Base-by-base conservation (phyloP, 2,113 vertebrate species). In the Heloderma charlesbogerti region DNA sequence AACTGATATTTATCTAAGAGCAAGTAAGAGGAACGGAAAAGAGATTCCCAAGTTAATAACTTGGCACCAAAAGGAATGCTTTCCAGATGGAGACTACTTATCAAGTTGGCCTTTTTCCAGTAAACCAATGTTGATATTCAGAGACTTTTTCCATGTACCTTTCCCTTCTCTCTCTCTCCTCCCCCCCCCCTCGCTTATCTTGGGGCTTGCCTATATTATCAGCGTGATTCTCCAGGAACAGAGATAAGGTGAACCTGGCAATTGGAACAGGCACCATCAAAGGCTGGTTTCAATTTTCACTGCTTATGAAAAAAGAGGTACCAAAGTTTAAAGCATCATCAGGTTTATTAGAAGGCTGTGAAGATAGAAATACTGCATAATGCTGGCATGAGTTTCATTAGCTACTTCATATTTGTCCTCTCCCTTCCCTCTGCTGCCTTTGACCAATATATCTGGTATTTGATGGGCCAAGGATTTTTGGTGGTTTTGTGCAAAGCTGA, bases 31-130 rank as follows among this genome's bases (percentile, higher is more conserved):
- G 90, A 69, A 90, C 40, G 89, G 74, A 40, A 0, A 0, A 94
- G 22, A 88, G n/a, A 85, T 89, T 25, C 51, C 82, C 57, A n/a
- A 88, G 67, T 91, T 87, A 91, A 90, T 91, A 93, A 89, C 83
- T 91, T 45, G 84, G 66, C 43, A 1, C 77, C 1, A 0, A n/a
- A 8, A 85, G 80, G 90, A 94, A 82, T 89, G 79, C 82, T 45
- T 86, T 91, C 66, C 87, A 91, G n/a, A 37, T 4, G 2, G 82
- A 71, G 86, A 2, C 60, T 66, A 54, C 54, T 88, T 86, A 43
- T 66, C 69, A 63, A n/a, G 0, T 0, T 31, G 0, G 5, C 12
- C 88, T 86, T 43, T 20, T 71, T 77, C 80, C 63, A 54, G 57
- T 27, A 48, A 67, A 34, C 18, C 72, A 54, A 43, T 77, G 45